Evolutionary conservation across 2,113 vertebrate species (phyloP).

Genomic region (Rallus limicola): DNA sequence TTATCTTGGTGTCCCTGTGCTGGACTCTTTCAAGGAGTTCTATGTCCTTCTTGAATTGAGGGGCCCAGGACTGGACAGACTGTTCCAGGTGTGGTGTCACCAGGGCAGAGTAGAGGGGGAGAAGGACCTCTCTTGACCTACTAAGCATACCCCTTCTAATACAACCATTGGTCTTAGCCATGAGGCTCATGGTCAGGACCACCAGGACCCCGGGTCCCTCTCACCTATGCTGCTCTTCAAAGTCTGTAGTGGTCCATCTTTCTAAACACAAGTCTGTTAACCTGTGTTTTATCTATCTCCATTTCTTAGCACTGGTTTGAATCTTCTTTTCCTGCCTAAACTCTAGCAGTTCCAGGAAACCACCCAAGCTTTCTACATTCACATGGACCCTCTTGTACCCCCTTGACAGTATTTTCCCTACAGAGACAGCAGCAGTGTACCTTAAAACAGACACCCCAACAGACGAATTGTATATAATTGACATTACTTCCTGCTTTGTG

Average conservation of each 20-base stretch:
- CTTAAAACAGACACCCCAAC: background rate
- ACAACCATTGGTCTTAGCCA: no score
- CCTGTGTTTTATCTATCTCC: background rate
- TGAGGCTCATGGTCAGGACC: no score
- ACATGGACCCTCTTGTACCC: background rate
- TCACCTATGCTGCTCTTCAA: no score
- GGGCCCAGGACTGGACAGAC: no score
- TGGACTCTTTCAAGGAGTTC: no score
- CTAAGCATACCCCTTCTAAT: no score
- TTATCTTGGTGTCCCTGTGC: no score
- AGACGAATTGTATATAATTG: background rate
- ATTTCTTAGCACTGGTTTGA: background rate
- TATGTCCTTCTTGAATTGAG: no score
- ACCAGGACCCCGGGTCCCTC: no score
- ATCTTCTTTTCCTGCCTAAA: background rate
- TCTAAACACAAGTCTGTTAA: background rate
- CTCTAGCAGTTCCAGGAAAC: background rate
- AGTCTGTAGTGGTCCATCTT: background rate
- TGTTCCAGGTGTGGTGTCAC: no score
- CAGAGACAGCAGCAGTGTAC: background rate
- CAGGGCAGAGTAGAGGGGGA: no score
- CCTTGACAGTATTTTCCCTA: background rate
- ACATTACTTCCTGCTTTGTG: background rate
- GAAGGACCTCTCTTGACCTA: no score
- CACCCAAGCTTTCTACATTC: background rate